Percentiles rank a stretch among this genome's conserved stretches.
Evolutionary conservation across 2,113 vertebrate genomes (phyloP).

Genomic region (Helogale parvula): DNA sequence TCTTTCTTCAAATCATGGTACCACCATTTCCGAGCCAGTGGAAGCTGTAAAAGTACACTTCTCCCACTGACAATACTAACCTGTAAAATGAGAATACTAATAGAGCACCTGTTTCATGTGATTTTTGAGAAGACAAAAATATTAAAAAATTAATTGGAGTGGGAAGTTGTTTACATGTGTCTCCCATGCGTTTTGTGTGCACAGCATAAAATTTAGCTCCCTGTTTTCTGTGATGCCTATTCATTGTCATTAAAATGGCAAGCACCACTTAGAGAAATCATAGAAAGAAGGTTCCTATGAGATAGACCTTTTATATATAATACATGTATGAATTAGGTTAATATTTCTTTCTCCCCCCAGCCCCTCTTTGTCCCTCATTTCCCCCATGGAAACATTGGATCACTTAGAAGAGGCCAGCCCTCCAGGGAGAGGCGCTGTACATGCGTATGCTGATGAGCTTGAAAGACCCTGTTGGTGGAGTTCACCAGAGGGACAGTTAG

Average conservation of each 20-base stretch:
- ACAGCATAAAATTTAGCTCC: not conserved
- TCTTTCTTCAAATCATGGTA: not conserved
- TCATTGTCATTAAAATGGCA: not conserved
- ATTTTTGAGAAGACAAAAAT: not conserved
- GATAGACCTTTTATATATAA: not conserved
- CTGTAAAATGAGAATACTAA: not conserved
- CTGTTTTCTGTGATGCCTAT: not conserved
- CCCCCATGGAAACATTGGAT: not conserved
- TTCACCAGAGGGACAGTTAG: not conserved
- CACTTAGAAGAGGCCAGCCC: conserved; percentile 18
- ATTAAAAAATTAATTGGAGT: not conserved
- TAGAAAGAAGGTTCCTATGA: not conserved
- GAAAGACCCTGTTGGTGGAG: not conserved
- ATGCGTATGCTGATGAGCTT: not conserved
- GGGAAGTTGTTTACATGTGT: not conserved
- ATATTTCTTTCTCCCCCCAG: not conserved
- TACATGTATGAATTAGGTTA: not conserved
- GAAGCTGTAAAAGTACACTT: not conserved
- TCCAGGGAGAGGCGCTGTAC: not conserved
- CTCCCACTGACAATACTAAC: not conserved
- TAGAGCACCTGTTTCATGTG: not conserved
- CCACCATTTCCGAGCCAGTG: not conserved
- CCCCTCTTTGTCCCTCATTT: not conserved
- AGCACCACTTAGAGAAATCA: not conserved
- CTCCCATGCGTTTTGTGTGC: not conserved